These are phyloP conservation scores for Aquatica leii DNA, from an alignment of 2,888 invertebrate species.

Conservation along the genomic window DNA sequence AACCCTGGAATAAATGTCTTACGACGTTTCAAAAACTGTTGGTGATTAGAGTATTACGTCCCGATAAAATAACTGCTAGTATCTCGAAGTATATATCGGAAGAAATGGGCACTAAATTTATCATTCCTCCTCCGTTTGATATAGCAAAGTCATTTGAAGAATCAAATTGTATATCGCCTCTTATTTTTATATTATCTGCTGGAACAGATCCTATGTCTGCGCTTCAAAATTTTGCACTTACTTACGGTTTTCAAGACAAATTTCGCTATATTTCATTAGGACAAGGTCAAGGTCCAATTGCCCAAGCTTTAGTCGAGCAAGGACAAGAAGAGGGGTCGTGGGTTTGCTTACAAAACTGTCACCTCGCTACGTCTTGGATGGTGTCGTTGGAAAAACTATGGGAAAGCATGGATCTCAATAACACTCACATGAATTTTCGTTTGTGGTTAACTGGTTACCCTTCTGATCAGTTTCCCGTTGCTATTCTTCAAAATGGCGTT, in stretches of 20 bases:
- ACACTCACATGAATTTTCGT: constrained; percentile 77
- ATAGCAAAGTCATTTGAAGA: constrained; percentile 78
- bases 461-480: constrained; percentile 83
- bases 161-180: constrained; percentile 76
- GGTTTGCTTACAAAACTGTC: constrained; percentile 89
- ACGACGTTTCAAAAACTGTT: constrained; percentile 76
- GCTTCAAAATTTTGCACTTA: constrained; percentile 78
- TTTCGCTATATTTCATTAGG: constrained; percentile 81
- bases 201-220: constrained; percentile 87
- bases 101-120: constrained; percentile 76
- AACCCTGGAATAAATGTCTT: constrained; percentile 69
- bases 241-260: constrained; percentile 69
- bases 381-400: constrained; percentile 77
- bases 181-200: constrained; percentile 83
- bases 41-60: constrained; percentile 73
- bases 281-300: constrained; percentile 80
- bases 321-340: constrained; percentile 78
- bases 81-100: constrained; percentile 70
- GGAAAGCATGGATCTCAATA: constrained; percentile 73
- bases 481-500: constrained; percentile 86
- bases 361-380: constrained; percentile 85
- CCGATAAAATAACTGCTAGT: constrained; percentile 75
- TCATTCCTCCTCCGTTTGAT: constrained; percentile 83
- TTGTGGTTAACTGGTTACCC: constrained; percentile 93
- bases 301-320: constrained; percentile 73